These are phyloP conservation scores for Lanius collurio DNA, from an alignment of 2,113 vertebrate species.

Conservation along the genomic window DNA sequence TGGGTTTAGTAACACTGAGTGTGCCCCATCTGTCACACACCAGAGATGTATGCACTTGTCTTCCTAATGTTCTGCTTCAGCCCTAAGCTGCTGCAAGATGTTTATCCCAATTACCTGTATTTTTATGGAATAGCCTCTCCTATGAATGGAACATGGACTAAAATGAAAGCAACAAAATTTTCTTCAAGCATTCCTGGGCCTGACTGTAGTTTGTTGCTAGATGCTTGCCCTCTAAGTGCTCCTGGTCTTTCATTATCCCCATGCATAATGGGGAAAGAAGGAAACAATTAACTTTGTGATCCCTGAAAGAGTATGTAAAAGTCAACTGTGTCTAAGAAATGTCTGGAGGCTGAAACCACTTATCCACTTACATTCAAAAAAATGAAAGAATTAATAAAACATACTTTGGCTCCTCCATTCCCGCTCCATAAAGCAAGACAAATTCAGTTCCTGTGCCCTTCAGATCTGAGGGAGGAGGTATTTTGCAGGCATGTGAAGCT, in stretches of 20 bases:
- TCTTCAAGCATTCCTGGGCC: not conserved
- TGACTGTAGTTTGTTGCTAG: not conserved
- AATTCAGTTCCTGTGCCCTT: not conserved
- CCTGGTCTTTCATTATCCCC: not conserved
- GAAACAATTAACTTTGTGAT: conserved; percentile 16
- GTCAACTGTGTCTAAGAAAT: conserved; percentile 2
- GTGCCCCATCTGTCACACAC: not conserved
- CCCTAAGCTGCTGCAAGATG: not conserved
- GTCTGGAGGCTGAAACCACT: conserved; percentile 15
- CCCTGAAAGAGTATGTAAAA: not conserved
- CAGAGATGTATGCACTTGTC: not conserved
- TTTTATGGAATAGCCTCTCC: not conserved
- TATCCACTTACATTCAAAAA: not conserved
- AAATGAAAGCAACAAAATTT: not conserved
- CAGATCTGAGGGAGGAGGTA: not conserved
- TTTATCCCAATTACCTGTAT: not conserved
- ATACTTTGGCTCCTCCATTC: not conserved
- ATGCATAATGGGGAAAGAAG: not conserved
- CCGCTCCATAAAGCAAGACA: not conserved
- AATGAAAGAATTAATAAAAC: not conserved
- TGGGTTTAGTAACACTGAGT: conserved; percentile 4
- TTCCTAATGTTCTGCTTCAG: not conserved
- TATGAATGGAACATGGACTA: not conserved
- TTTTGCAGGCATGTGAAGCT: not conserved
- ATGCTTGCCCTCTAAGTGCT: not conserved